phyloP scores from a whole-genome alignment of 2,888 invertebrate species.

The Trilocha varians region DNA sequence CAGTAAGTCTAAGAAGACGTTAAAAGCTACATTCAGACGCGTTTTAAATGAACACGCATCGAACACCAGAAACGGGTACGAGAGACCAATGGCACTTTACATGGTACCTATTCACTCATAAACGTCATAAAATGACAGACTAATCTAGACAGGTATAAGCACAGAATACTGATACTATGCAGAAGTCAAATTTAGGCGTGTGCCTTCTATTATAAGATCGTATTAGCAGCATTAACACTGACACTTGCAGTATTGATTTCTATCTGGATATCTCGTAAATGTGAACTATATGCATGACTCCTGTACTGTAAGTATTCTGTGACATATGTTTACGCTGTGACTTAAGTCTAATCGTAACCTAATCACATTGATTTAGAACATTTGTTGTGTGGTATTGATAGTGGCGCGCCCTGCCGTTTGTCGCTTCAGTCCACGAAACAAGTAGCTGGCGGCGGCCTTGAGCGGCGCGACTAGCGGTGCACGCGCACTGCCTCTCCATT shows the following conservation, averaged over 20 bases:
- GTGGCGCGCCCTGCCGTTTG: constrained; percentile 56
- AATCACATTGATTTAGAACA: constrained; percentile 73
- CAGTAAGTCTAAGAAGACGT: background rate
- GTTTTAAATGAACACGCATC: constrained; percentile 32
- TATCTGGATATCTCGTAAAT: no score
- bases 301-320: no score
- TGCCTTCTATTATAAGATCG: no score
- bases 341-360: constrained; percentile 59
- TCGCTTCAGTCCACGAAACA: constrained; percentile 77
- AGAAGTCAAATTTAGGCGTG: no score
- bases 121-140: constrained; percentile 68
- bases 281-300: no score
- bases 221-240: no score
- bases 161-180: no score
- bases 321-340: constrained; percentile 63
- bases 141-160: no score
- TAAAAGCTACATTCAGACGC: constrained; percentile 3
- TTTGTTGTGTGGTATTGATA: constrained; percentile 70
- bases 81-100: constrained; percentile 59
- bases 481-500: constrained; percentile 78
- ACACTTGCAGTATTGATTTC: no score
- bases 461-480: constrained; percentile 74
- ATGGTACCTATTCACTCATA: constrained; percentile 59
- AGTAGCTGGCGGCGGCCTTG: constrained; percentile 80
- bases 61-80: constrained; percentile 62